Evolutionary conservation across 2,113 vertebrate species (phyloP), one percentile per base, ranked within the genome.

Genomic region (Corapipo altera): DNA sequence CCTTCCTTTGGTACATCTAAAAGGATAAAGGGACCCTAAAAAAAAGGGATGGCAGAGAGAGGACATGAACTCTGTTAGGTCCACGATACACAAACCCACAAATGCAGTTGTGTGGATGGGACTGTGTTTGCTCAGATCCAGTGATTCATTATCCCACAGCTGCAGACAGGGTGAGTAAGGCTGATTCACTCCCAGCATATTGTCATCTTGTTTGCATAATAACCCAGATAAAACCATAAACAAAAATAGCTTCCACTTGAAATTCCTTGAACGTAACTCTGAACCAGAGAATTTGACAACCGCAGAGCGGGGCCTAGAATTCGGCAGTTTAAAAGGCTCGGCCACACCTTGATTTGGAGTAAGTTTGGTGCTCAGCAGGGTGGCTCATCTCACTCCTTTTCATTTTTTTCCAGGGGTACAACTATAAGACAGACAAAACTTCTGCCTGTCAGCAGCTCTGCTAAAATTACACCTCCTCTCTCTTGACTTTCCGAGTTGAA

Each of bases 121-220:
- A 81, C 49, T 64, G 28, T 64, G 41, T 59, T 93, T 90, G 90
- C 82, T 72, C 66, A 35, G 86, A 91, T 30, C 71, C 74, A 65
- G 49, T 78, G 90, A 96, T 93, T 96, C 91, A 93, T 62, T 85
- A 85, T 18, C 48, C 70, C 85, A 80, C 64, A 70, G 22, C 59
- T 51, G 20, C 39, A 87, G 70, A 75, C 43, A 85, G 80, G 10
- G 57, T 88, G 86, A 96, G 81, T 96, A 92, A 97, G 93, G 87
- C 24, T 65, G 67, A 76, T 88, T 91, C 70, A 86, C 81, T 74
- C 44, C 43, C 86, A 43, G 67, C 39, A 19, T 30, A 89, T 15
- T 67, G 90, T 74, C 93, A 93, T 88, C 88, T 76, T 95, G 73
- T 89, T 96, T 95, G 91, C 77, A 91, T 94, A 96, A 95, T 74